A percentile compares a stretch with the other conserved stretches of the same genome.
These are phyloP conservation scores for Ornithoptera alexandrae DNA, from an alignment of 2,888 invertebrate genomes.

Conservation along the genomic window DNA sequence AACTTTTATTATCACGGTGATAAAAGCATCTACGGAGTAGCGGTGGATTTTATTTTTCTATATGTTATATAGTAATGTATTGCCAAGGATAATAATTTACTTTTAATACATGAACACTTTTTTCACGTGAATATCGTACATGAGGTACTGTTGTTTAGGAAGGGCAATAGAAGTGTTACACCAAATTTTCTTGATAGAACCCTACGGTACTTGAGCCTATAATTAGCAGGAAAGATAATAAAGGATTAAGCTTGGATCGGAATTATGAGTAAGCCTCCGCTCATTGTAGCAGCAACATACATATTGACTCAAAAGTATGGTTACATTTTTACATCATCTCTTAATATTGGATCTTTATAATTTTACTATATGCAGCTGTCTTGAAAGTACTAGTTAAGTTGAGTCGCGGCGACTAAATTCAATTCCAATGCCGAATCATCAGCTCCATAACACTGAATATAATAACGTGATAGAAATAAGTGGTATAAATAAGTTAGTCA, in stretches of 20 bases:
- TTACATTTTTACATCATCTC: background rate
- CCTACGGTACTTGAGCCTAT: too few species aligned
- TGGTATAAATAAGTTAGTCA: background rate
- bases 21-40: background rate
- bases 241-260: too few species aligned
- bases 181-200: too few species aligned
- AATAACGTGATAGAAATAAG: background rate
- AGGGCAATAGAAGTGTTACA: too few species aligned
- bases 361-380: background rate
- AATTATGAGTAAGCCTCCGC: too few species aligned
- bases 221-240: too few species aligned
- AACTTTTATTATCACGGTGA: background rate
- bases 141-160: too few species aligned
- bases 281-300: background rate
- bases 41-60: background rate
- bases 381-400: background rate
- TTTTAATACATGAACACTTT: too few species aligned
- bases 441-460: background rate
- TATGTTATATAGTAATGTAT: background rate
- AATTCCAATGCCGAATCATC: background rate
- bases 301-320: background rate
- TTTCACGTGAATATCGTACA: too few species aligned
- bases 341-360: background rate
- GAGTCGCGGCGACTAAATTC: background rate
- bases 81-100: background rate